Evolutionary conservation across 1,140 invertebrate genomes (phyloP).

Genomic region (Drosophila navojoa): DNA sequence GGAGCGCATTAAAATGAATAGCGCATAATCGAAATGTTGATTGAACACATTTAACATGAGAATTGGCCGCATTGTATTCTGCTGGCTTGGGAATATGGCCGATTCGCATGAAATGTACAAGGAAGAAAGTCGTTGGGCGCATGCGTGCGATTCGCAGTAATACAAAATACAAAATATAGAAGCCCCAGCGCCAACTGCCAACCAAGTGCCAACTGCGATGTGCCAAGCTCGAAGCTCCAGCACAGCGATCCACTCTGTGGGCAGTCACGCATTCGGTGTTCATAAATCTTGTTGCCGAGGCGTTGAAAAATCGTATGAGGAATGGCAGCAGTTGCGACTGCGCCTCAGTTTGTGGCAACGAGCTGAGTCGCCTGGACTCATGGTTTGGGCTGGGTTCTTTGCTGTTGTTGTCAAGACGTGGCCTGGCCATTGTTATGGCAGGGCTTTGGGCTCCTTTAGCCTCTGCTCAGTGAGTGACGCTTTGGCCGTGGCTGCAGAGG

Average conservation of each 20-base stretch:
- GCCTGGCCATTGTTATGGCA: constrained; percentile 47
- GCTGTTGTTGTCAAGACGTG: constrained; percentile 1
- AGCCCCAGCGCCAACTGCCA: not conserved
- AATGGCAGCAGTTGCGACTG: constrained; percentile 50
- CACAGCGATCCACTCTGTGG: constrained; percentile 39
- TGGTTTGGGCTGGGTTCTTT: constrained; percentile 20
- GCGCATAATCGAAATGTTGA: constrained; percentile 69
- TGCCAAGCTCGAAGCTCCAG: not conserved
- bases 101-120: constrained; percentile 65
- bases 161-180: too few relatives aligned
- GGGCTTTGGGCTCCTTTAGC: constrained; percentile 16
- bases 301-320: constrained; percentile 74
- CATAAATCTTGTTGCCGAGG: constrained; percentile 68
- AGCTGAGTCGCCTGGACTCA: constrained; percentile 25
- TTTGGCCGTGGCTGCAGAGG: constrained; percentile 30
- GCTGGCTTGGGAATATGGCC: constrained; percentile 14
- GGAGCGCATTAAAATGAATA: constrained; percentile 58
- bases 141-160: constrained; percentile 45
- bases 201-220: not conserved
- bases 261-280: constrained; percentile 70
- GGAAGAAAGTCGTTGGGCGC: constrained; percentile 62
- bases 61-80: constrained; percentile 27
- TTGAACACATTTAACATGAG: constrained; percentile 71
- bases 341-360: constrained; percentile 39
- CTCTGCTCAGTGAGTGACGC: constrained; percentile 21